These are phyloP conservation scores for Nymphicus hollandicus DNA, from an alignment of 2,113 vertebrate genomes.

Conservation along the genomic window DNA sequence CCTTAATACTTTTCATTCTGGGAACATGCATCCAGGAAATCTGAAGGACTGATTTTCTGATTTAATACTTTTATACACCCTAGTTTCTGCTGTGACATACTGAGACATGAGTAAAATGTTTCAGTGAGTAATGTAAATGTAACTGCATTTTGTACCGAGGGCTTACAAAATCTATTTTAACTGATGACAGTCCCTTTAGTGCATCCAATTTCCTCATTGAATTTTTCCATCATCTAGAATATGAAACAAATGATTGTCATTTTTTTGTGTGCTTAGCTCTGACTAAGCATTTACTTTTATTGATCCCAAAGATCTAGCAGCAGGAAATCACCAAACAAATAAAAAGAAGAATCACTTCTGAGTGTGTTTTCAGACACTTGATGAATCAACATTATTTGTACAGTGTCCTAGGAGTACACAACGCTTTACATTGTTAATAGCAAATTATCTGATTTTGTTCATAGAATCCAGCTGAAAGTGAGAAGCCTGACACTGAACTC, in stretches of 20 bases:
- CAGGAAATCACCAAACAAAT: conserved; percentile 15
- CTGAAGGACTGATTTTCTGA: not conserved
- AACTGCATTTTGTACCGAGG: not conserved
- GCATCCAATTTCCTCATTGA: not conserved
- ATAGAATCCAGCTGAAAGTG: not conserved
- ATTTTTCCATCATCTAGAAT: not conserved
- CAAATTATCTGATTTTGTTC: not conserved
- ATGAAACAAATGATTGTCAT: not conserved
- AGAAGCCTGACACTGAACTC: not conserved
- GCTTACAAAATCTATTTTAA: not conserved
- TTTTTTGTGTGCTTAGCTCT: not conserved
- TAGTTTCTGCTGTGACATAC: not conserved
- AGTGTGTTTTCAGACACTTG: not conserved
- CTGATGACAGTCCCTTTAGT: not conserved
- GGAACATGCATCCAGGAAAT: not conserved
- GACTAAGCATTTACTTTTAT: conserved; percentile 50
- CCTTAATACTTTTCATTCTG: not conserved
- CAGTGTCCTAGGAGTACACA: not conserved
- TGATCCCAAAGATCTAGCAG: not conserved
- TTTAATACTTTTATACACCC: not conserved
- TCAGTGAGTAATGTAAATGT: not conserved
- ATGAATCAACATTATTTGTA: conserved; percentile 17
- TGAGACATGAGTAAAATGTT: not conserved
- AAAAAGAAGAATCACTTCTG: conserved; percentile 8
- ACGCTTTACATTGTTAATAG: not conserved